Base-by-base conservation (phyloP, 2,797 vertebrate genomes). In the Bradypodion pumilum region DNA sequence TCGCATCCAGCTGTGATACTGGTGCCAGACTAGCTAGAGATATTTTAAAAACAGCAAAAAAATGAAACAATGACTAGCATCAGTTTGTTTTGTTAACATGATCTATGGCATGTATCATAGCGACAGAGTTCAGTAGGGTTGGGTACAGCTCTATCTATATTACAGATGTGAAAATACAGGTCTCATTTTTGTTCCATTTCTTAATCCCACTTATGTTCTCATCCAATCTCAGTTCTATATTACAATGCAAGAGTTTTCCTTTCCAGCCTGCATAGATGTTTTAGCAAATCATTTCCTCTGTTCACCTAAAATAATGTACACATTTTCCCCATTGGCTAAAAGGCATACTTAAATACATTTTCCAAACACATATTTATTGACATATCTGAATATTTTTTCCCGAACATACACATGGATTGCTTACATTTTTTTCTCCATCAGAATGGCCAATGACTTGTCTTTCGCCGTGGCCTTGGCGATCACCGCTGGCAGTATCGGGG, bases 41-140 rank as follows among this genome's bases (percentile, higher is more conserved):
- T 7, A 83, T 87, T 90, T 40, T 63, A 29, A 35, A 40, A 40
- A 23, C 4, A 19, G 12, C 52, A 16, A 16, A 21, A 56, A 56
- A 56, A 16, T 13, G 87, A 35, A 89, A 78, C 88, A 90, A 89
- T 90, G 91, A 90, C 90, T 90, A 92, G 87, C 88, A 87, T 68
- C 69, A 79, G 90, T 91, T 91, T 90, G 84, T 90, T 94, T 93
- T 89, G 19, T 80, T 66, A 35, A 59, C 66, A 91, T 90, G 88
- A 65, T 66, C 87, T 81, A 88, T 91, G 89, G 91, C 85, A 82
- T 87, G 90, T 85, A 90, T 90, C 80, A 65, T 90, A 87, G 79
- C 92, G 87, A 92, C 85, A 73, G 79, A 85, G 78, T 91, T 93
- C 65, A 85, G 87, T 84, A 89, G 89, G 16, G 89, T 86, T 69